Percentiles rank a stretch among this genome's conserved stretches.
Conservation (phyloP, 2,888 invertebrate species). For the Mimachlamys varia region DNA sequence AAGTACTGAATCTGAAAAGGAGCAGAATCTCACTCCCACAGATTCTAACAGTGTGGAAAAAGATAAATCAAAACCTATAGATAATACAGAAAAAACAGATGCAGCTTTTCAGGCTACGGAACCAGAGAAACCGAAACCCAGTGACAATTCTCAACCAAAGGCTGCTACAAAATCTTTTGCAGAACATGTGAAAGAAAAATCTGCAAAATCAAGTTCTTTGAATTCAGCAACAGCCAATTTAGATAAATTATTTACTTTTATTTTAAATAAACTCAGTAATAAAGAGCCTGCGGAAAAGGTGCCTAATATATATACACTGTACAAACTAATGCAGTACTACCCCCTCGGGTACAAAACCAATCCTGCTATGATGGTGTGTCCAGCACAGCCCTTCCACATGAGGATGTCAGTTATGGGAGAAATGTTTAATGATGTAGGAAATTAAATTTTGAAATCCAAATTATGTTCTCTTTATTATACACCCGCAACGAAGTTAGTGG, state of each 20-base stretch:
- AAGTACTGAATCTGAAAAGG: constrained; percentile 17
- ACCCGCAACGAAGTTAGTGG: too few species aligned
- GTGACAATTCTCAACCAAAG: neutral
- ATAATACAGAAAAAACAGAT: neutral
- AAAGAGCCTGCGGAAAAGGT: constrained; percentile 25
- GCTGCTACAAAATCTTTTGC: constrained; percentile 7
- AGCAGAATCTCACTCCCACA: constrained; percentile 11
- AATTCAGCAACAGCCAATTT: neutral
- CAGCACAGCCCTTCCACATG: constrained; percentile 91
- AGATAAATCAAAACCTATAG: neutral
- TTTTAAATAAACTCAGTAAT: neutral
- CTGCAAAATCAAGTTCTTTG: neutral
- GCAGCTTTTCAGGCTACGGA: neutral
- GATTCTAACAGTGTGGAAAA: constrained; percentile 29
- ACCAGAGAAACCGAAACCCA: neutral
- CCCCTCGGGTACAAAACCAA: constrained; percentile 61
- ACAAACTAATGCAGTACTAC: constrained; percentile 62
- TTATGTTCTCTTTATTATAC: neutral
- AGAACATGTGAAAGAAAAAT: constrained; percentile 25
- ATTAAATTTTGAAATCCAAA: constrained; percentile 10
- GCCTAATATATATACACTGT: constrained; percentile 59
- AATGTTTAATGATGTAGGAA: constrained; percentile 83
- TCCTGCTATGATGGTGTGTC: constrained; percentile 87
- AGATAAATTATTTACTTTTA: neutral
- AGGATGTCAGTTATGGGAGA: constrained; percentile 91